Evolutionary conservation across 2,113 vertebrate genomes (phyloP).

Genomic region (Tyto alba): DNA sequence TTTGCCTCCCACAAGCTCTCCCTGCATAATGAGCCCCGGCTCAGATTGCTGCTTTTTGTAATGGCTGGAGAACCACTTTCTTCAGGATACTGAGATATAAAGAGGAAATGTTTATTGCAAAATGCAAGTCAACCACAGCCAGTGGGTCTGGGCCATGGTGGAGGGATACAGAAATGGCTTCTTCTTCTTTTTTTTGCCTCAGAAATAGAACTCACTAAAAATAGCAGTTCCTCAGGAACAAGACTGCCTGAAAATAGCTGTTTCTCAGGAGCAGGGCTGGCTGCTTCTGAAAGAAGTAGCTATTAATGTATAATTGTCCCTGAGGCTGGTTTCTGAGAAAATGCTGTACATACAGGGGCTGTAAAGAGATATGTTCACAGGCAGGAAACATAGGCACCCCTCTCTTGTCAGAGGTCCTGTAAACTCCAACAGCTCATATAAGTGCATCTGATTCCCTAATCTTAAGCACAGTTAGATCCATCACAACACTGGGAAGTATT

Average conservation of each 20-base stretch:
- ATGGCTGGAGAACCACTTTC: slow-evolving; percentile 40
- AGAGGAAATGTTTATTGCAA: slow-evolving; percentile 31
- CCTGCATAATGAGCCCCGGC: slow-evolving; percentile 31
- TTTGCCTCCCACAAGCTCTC: slow-evolving; percentile 30
- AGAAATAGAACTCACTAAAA: slow-evolving; percentile 69
- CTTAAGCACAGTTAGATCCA: neutral
- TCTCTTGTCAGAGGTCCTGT: neutral
- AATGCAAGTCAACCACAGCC: slow-evolving; percentile 34
- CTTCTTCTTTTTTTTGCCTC: slow-evolving; percentile 25
- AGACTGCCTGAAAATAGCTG: slow-evolving; percentile 69
- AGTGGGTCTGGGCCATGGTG: slow-evolving; percentile 49
- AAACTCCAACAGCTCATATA: neutral
- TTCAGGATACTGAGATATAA: slow-evolving; percentile 10
- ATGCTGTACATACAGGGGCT: slow-evolving; percentile 41
- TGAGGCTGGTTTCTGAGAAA: slow-evolving; percentile 57
- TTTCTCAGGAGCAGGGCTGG: slow-evolving; percentile 64
- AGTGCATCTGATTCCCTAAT: neutral
- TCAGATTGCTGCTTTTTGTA: slow-evolving; percentile 23
- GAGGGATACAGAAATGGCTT: slow-evolving; percentile 48
- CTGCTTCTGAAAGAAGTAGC: slow-evolving; percentile 67
- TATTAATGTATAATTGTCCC: slow-evolving; percentile 71
- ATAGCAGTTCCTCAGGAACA: slow-evolving; percentile 66
- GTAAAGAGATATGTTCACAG: slow-evolving; percentile 18
- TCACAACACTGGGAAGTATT: neutral
- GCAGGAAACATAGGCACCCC: neutral